Evolutionary conservation across 1,140 invertebrate genomes (phyloP).

Genomic region (Bombus waltoni): DNA sequence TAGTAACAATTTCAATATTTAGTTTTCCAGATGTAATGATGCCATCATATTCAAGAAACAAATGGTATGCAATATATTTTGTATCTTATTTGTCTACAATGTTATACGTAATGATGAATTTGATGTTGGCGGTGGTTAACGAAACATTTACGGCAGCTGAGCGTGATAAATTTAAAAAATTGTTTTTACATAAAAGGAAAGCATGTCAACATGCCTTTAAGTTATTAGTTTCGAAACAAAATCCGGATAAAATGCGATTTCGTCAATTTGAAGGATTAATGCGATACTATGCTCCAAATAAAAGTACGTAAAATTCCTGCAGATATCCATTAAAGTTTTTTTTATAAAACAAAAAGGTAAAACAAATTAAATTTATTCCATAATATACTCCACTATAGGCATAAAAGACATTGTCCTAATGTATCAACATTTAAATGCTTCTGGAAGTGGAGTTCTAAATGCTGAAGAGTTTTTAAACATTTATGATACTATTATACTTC

Average conservation of each 20-base stretch:
- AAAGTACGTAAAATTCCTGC: constrained; percentile 82
- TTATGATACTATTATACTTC: constrained; percentile 89
- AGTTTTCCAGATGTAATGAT: constrained; percentile 98
- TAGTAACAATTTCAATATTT: constrained; percentile 34
- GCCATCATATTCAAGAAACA: constrained; percentile 91
- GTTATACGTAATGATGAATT: constrained; percentile 95
- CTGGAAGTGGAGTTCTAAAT: constrained; percentile 86
- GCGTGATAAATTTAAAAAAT: constrained; percentile 93
- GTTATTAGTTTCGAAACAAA: constrained; percentile 88
- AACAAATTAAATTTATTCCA: neutral
- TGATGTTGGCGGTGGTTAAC: constrained; percentile 96
- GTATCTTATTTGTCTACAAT: constrained; percentile 93
- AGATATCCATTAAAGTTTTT: neutral
- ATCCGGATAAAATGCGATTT: constrained; percentile 87
- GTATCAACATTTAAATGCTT: constrained; percentile 91
- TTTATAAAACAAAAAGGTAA: neutral
- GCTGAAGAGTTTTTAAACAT: constrained; percentile 90
- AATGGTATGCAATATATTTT: constrained; percentile 94
- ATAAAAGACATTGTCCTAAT: constrained; percentile 90
- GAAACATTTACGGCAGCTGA: constrained; percentile 95
- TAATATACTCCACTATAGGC: constrained; percentile 81
- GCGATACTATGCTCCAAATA: constrained; percentile 89
- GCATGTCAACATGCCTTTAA: constrained; percentile 93
- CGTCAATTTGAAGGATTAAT: constrained; percentile 92
- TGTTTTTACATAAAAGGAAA: constrained; percentile 92